These are phyloP conservation scores for Tyria jacobaeae DNA, from an alignment of 2,888 invertebrate species.

Conservation along the genomic window DNA sequence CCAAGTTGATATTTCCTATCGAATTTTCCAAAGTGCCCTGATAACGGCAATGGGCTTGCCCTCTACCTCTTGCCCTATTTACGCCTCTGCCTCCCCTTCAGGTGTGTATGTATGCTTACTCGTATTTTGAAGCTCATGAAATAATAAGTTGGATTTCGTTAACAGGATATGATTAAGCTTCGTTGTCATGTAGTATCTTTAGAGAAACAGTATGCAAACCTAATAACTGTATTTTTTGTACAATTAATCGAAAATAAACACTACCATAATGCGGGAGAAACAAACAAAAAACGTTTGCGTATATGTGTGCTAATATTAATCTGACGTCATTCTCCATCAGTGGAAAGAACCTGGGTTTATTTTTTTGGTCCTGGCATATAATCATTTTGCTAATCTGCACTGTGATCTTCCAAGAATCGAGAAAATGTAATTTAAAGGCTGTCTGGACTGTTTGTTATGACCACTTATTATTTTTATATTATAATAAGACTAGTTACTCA, in stretches of 20 bases:
- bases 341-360: slow-evolving; percentile 5
- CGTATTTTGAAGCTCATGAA: too few relatives aligned
- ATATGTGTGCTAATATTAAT: neutral
- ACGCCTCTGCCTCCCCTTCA: too few relatives aligned
- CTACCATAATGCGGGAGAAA: neutral
- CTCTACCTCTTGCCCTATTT: too few relatives aligned
- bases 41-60: too few relatives aligned
- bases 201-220: too few relatives aligned
- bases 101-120: too few relatives aligned
- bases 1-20: too few relatives aligned
- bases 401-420: slow-evolving; percentile 49
- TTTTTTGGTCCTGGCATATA: slow-evolving; percentile 36
- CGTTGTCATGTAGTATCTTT: too few relatives aligned
- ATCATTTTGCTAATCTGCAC: slow-evolving; percentile 41
- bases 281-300: neutral
- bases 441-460: slow-evolving; percentile 26
- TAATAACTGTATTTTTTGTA: neutral
- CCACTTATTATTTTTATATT: slow-evolving; percentile 30
- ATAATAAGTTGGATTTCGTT: too few relatives aligned
- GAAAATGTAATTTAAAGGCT: slow-evolving; percentile 42
- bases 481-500: neutral
- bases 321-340: neutral
- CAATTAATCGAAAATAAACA: neutral
- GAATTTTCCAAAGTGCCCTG: too few relatives aligned
- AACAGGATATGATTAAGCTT: too few relatives aligned